Base-by-base conservation (phyloP, 2,888 invertebrate species). In the Volucella bombylans region DNA sequence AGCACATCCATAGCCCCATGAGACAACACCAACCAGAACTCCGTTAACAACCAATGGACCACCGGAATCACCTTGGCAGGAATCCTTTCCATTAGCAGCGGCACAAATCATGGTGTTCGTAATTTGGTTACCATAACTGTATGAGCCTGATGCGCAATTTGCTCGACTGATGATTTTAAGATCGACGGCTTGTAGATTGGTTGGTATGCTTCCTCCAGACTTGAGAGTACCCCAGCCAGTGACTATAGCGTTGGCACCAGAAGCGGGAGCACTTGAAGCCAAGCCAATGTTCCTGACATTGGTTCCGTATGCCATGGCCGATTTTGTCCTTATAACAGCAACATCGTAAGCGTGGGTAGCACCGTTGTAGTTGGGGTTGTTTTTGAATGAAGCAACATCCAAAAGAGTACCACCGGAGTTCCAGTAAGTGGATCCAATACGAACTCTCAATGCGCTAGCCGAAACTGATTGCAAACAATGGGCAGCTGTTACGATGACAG, bases 401-500 rank as follows among this genome's bases (percentile, higher is more conserved):
- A 88, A 69, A 8, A 89, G 55, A 11, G 65, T 65, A 54, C 90
- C 90, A 31, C 89, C 90, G 18, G 86, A 82, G 65, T 87, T 89
- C 85, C 89, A 91, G 61, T 90, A 91, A 0, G 92, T 92, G 6
- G 93, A 93, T 0, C 94, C 94, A 2, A 92, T 94, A 1, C 94
- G 92, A 2, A 94, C 88, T 72, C 86, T 88, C 57, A 90, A 57
- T 9, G 3, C 0, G 4, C 87, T 87, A 4, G 88, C 74, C 3
- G 88, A 83, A 10, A 87, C 87, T 12, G 74, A 57, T 54, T 92
- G 88, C 62, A 90, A 91, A 86, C 94, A 94, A 88, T 94, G 94
- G 4, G 94, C 94, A n/a, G 94, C 94, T 0, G 94, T 94, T 0
- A 94, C 80, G 4, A 93, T 91, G 9, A 89, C 87, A 39, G 92